phyloP scores from a whole-genome alignment of 2,113 vertebrate species.

The Macrotis lagotis region DNA sequence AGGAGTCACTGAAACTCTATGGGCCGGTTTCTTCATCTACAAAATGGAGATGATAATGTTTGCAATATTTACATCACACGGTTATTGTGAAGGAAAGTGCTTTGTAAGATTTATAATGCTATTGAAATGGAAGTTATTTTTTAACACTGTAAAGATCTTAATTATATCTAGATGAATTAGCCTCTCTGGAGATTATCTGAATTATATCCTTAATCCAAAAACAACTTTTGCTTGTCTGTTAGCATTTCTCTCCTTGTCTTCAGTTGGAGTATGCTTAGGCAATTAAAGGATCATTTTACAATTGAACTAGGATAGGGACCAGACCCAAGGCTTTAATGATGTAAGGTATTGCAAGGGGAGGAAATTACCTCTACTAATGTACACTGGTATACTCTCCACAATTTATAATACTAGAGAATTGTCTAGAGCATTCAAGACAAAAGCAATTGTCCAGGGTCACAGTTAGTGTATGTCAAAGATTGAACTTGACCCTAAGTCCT shows the following conservation, averaged over 20 bases:
- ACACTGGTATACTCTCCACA: neutral
- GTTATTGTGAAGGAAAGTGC: neutral
- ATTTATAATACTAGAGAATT: neutral
- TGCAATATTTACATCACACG: neutral
- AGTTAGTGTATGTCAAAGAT: neutral
- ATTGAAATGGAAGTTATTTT: neutral
- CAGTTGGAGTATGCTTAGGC: neutral
- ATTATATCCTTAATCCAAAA: neutral
- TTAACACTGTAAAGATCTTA: neutral
- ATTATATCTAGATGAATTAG: neutral
- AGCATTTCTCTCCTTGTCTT: neutral
- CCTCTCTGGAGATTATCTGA: neutral
- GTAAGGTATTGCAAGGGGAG: neutral
- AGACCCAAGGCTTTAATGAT: neutral
- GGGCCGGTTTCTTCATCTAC: neutral
- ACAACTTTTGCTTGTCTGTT: neutral
- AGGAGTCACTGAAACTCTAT: too few relatives aligned
- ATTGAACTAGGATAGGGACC: neutral
- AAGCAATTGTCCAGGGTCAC: neutral
- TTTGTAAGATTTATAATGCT: neutral
- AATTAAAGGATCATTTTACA: neutral
- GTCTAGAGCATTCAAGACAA: neutral
- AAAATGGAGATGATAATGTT: neutral
- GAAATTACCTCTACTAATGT: neutral
- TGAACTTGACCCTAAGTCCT: neutral